Evolutionary conservation across 2,888 invertebrate genomes (phyloP).

Genomic region (Myathropa florea): DNA sequence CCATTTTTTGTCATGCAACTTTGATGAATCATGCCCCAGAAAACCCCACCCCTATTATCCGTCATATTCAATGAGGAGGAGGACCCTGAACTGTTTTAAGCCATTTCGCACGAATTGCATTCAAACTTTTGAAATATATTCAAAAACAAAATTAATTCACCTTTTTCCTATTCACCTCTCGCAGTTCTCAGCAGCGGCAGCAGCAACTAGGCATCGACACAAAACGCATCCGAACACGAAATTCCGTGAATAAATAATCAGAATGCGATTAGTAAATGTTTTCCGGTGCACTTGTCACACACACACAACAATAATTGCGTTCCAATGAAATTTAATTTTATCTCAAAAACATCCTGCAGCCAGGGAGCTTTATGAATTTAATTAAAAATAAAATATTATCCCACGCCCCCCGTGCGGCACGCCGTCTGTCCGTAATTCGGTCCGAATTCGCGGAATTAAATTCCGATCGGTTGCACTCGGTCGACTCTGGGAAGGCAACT

Average conservation of each 20-base stretch:
- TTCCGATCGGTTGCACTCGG: too few species aligned
- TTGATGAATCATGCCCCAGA: too few species aligned
- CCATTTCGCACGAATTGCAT: neutral
- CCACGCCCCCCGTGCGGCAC: neutral
- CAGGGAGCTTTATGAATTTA: neutral
- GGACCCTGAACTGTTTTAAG: neutral
- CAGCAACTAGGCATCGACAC: neutral
- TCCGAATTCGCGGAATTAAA: neutral
- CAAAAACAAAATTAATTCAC: neutral
- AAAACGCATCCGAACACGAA: neutral
- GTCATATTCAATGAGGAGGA: too few species aligned
- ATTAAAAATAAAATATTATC: neutral
- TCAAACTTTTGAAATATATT: too few species aligned
- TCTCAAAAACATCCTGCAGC: neutral
- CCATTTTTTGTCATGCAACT: too few species aligned
- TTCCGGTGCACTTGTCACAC: conserved; percentile 9
- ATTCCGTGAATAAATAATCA: neutral
- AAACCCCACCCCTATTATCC: too few species aligned
- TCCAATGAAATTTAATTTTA: conserved; percentile 9
- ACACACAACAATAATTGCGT: conserved; percentile 1
- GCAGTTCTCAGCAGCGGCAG: neutral
- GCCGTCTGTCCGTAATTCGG: too few species aligned
- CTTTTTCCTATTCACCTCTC: neutral
- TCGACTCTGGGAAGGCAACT: neutral
- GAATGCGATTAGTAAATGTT: neutral